These are phyloP conservation scores for Hybognathus amarus DNA, from an alignment of 2,797 vertebrate species.

Conservation along the genomic window DNA sequence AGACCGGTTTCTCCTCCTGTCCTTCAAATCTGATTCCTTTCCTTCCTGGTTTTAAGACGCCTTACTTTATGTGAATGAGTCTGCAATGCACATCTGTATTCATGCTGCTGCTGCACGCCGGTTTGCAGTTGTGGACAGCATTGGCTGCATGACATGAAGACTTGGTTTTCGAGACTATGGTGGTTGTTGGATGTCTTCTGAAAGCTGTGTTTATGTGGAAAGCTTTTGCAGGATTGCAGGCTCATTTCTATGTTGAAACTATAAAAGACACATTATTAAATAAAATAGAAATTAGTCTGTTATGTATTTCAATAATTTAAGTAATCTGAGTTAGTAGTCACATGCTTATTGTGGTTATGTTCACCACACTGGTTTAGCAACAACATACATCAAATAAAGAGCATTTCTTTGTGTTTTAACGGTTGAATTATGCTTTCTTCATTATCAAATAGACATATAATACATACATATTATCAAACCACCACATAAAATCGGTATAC, in stretches of 20 bases:
- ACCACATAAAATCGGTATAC: neutral
- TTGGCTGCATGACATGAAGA: conserved; percentile 15
- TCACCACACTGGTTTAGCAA: neutral
- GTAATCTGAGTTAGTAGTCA: neutral
- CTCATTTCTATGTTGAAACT: conserved; percentile 42
- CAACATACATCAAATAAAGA: neutral
- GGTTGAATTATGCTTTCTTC: neutral
- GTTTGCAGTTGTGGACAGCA: conserved; percentile 38
- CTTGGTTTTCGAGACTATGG: conserved; percentile 53
- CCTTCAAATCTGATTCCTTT: conserved; percentile 69
- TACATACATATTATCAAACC: neutral
- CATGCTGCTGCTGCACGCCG: conserved; percentile 21
- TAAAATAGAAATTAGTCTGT: neutral
- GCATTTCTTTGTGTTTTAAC: neutral
- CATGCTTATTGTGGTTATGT: neutral
- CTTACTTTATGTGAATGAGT: conserved; percentile 66
- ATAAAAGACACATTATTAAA: conserved; percentile 18
- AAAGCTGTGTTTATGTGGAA: conserved; percentile 56
- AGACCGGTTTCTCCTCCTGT: conserved; percentile 43
- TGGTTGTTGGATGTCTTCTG: conserved; percentile 48
- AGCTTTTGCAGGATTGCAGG: conserved; percentile 33
- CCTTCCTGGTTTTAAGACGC: conserved; percentile 74
- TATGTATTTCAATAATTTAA: neutral
- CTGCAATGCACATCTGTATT: conserved; percentile 41
- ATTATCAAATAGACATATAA: neutral